Evolutionary conservation across 2,113 vertebrate species (phyloP).

Genomic region (Lanius ludovicianus): DNA sequence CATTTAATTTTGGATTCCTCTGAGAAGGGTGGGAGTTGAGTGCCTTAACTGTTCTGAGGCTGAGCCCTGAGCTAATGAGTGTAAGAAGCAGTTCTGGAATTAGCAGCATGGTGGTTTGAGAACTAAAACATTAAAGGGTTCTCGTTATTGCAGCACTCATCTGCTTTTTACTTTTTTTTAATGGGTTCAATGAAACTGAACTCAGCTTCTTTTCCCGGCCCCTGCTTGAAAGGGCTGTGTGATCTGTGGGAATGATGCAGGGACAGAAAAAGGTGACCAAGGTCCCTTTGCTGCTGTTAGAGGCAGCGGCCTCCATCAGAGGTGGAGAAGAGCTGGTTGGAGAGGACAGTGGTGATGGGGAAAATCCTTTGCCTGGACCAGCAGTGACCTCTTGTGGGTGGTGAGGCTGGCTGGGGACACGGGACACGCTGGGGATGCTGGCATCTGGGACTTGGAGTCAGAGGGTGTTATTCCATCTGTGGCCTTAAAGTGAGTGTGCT

Average conservation of each 20-base stretch:
- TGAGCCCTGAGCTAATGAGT: background rate
- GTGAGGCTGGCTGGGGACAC: background rate
- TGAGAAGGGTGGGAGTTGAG: background rate
- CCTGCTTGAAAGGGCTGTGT: background rate
- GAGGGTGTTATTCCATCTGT: background rate
- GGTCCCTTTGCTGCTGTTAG: background rate
- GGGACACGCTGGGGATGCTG: background rate
- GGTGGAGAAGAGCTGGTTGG: fast-evolving
- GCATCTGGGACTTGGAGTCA: background rate
- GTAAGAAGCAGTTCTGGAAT: background rate
- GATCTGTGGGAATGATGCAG: background rate
- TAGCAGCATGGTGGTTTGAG: background rate
- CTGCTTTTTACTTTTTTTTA: background rate
- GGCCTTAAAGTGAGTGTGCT: fast-evolving
- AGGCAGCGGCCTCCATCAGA: background rate
- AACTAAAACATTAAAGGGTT: background rate
- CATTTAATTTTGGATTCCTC: fast-evolving
- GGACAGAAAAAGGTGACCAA: background rate
- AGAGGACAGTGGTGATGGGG: background rate
- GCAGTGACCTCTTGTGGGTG: conserved; percentile 47
- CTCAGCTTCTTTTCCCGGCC: background rate
- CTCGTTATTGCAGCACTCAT: background rate
- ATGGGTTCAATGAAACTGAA: background rate
- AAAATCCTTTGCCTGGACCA: background rate
- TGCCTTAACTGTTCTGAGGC: background rate